Base-by-base conservation (phyloP, 2,888 invertebrate species). In the Brachypterus glaber region DNA sequence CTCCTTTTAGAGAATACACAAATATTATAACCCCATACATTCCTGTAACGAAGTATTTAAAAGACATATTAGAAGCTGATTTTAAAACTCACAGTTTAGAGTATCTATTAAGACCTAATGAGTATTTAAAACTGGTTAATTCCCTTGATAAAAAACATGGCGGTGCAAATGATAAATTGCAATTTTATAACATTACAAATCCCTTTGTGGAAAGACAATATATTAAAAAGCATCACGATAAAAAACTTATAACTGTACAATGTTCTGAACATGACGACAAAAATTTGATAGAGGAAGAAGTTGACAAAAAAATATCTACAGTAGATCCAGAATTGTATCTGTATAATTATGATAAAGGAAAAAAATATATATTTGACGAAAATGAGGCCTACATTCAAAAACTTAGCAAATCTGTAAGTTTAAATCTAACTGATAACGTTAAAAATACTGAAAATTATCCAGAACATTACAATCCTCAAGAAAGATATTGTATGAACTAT, bases 401-500 rank as follows among this genome's bases (percentile, higher is more conserved):
- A n/a, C n/a, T n/a, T n/a, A n/a, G n/a, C n/a, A n/a, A n/a, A n/a
- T n/a, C n/a, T n/a, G n/a, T n/a, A n/a, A n/a, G n/a, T n/a, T n/a
- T n/a, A n/a, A n/a, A n/a, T n/a, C n/a, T n/a, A n/a, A n/a, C n/a
- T n/a, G n/a, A n/a, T n/a, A n/a, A n/a, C n/a, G n/a, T n/a, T n/a
- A n/a, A n/a, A n/a, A n/a, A n/a, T n/a, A n/a, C n/a, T n/a, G n/a
- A n/a, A n/a, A n/a, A n/a, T n/a, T n/a, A 53, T 30, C 25, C 34
- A 14, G 38, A 45, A 17, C 58, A 61, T 42, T 62, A 54, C 36
- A 49, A 55, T 35, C 55, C 62, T 1, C 53, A 50, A 35, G 55
- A 59, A 39, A 47, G 59, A 12, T 60, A 58, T 43, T 62, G 61
- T 59, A 38, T 59, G 18, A 53, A 54, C 47, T 40, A 49, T 8